phyloP scores from a whole-genome alignment of 1,140 invertebrate genomes.

The Tigriopus japonicus region DNA sequence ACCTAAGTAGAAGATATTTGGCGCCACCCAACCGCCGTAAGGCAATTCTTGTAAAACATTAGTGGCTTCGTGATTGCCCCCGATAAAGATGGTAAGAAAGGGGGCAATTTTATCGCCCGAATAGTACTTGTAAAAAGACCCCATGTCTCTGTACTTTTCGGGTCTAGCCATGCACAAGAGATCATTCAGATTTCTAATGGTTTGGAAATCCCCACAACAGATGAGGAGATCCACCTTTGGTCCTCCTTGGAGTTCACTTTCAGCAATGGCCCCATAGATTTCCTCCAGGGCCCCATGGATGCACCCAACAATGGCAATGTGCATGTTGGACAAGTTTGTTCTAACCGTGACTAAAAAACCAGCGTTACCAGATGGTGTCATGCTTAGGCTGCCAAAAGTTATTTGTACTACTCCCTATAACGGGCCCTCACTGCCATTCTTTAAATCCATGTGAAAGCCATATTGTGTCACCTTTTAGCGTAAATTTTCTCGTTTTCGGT shows the following conservation, averaged over 20 bases:
- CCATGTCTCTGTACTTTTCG: constrained; percentile 72
- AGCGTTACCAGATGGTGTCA: too few species aligned
- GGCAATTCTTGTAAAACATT: constrained; percentile 88
- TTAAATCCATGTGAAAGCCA: too few species aligned
- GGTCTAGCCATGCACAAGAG: constrained; percentile 78
- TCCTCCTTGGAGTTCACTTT: constrained; percentile 40
- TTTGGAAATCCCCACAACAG: constrained; percentile 96
- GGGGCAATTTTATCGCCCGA: constrained; percentile 80
- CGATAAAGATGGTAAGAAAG: constrained; percentile 84
- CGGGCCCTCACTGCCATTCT: too few species aligned
- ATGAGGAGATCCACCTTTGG: constrained; percentile 68
- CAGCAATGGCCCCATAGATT: constrained; percentile 67
- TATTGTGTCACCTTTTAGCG: too few species aligned
- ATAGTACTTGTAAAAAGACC: constrained; percentile 92
- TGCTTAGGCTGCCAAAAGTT: too few species aligned
- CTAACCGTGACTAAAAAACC: too few species aligned
- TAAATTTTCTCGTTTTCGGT: too few species aligned
- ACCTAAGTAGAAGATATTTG: constrained; percentile 93
- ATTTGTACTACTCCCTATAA: too few species aligned
- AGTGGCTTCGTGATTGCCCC: constrained; percentile 96
- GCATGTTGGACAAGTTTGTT: constrained; percentile 41
- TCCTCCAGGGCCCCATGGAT: constrained; percentile 89
- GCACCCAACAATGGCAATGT: constrained; percentile 90
- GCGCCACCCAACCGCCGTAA: constrained; percentile 95
- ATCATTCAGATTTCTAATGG: constrained; percentile 31